A percentile compares a stretch with the other conserved stretches of the same genome.
phyloP scores from a whole-genome alignment of 2,888 invertebrate species.

The Cerastis leucographa region DNA sequence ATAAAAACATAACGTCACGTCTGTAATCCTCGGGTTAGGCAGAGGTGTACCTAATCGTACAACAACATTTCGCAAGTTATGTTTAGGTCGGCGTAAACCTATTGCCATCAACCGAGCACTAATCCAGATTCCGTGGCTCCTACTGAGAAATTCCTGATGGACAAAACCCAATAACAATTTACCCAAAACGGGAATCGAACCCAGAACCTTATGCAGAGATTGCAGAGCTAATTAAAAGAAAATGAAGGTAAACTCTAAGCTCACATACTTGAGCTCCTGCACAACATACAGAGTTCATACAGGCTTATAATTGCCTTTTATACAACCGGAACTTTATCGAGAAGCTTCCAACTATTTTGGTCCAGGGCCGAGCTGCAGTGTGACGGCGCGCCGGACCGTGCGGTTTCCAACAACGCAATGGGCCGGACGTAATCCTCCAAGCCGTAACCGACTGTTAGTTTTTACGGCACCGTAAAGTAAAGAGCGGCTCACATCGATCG shows the following conservation, averaged over 20 bases:
- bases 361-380: constrained; percentile 62
- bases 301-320: constrained; percentile 22
- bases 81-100: too few species aligned
- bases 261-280: background rate
- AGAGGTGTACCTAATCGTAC: too few species aligned
- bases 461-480: constrained; percentile 85
- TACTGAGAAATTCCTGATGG: too few species aligned
- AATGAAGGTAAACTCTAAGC: background rate
- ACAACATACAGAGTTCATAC: background rate
- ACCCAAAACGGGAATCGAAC: too few species aligned
- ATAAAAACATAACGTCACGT: too few species aligned
- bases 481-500: constrained; percentile 80
- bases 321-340: constrained; percentile 39
- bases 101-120: too few species aligned
- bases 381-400: constrained; percentile 71
- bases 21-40: too few species aligned
- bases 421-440: constrained; percentile 81
- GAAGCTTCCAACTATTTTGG: constrained; percentile 66
- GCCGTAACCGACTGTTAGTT: constrained; percentile 77
- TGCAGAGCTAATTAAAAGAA: background rate
- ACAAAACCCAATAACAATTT: too few species aligned
- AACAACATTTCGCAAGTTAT: too few species aligned
- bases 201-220: too few species aligned
- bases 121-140: too few species aligned
- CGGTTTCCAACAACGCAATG: constrained; percentile 76